Percentiles rank a stretch among this genome's conserved stretches.
phyloP scores from a whole-genome alignment of 2,888 invertebrate genomes.

The Trichacis sp. region DNA sequence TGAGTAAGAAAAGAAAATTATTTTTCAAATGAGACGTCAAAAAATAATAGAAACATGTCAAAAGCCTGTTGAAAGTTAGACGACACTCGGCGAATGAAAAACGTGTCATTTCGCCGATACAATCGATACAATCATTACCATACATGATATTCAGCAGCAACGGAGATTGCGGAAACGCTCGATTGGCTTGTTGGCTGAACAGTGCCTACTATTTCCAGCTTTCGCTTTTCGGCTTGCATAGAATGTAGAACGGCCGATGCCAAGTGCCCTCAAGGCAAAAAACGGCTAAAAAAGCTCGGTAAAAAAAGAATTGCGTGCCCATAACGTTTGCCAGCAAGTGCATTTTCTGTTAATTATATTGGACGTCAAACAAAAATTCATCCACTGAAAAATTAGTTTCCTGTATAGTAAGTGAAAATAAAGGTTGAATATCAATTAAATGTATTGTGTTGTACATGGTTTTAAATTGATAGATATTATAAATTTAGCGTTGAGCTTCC shows the following conservation, averaged over 20 bases:
- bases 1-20: no score
- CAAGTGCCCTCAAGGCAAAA: conserved; percentile 23
- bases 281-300: conserved; percentile 16
- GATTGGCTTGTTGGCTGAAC: conserved; percentile 14
- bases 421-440: no score
- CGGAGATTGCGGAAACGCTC: conserved; percentile 3
- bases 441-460: no score
- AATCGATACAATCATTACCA: conserved; percentile 29
- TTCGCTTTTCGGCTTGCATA: conserved; percentile 9
- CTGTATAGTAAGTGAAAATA: no score
- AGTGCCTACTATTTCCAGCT: conserved; percentile 19
- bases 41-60: no score
- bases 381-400: no score
- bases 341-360: not conserved
- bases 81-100: conserved; percentile 22
- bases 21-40: not conserved
- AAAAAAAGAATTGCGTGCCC: conserved; percentile 7
- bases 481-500: no score
- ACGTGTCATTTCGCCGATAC: conserved; percentile 18
- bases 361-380: not conserved
- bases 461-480: not conserved
- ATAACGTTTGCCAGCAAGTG: conserved; percentile 1
- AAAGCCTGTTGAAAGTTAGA: conserved; percentile 20
- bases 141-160: conserved; percentile 25
- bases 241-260: conserved; percentile 19